Evolutionary conservation across 2,888 invertebrate species (phyloP), one percentile per base, ranked within the genome.

Genomic region (Troides aeacus): DNA sequence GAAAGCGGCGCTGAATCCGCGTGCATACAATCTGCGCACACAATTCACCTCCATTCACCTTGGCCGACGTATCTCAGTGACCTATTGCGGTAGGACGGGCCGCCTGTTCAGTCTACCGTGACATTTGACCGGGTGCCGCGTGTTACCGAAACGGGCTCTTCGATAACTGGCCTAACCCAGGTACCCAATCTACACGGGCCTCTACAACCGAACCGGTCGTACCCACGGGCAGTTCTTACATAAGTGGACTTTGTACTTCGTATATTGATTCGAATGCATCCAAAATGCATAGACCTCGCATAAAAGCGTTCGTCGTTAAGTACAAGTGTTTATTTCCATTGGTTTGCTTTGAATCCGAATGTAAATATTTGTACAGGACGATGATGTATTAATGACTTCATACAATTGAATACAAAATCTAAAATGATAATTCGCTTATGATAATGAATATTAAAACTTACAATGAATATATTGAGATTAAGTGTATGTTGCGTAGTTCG

Each of bases 41-140:
- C 57, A 70, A 62, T 71, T 78, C 76, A 80, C 77, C 76, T 78
- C 73, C 64, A 42, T 1, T 74, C 73, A 76, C 80, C 80, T 81
- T 77, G 76, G 72, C 73, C 74, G 70, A 68, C 71, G 73, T 46
- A 68, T 74, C 75, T 68, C 69, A 68, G 61, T 78, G 78, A 80
- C 75, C 76, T 79, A 78, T 85, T 86, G 85, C 72, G 84, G 85
- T 85, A 85, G 84, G 84, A 79, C 84, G 72, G 72, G 42, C 46
- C 62, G 46, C 57, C 39, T 64, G 66, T 65, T 71, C 73, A 72
- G 50, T 58, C 36, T 68, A 67, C 67, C 63, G 42, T 68, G 77
- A 74, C 63, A 74, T 59, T 15, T 50, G 36, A 36, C n/a, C 36
- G 63, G 23, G 17, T 60, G 64, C 62, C 62, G 2, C 63, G 56